Base-by-base conservation (phyloP, 2,797 vertebrate genomes). In the Sphaeramia orbicularis region DNA sequence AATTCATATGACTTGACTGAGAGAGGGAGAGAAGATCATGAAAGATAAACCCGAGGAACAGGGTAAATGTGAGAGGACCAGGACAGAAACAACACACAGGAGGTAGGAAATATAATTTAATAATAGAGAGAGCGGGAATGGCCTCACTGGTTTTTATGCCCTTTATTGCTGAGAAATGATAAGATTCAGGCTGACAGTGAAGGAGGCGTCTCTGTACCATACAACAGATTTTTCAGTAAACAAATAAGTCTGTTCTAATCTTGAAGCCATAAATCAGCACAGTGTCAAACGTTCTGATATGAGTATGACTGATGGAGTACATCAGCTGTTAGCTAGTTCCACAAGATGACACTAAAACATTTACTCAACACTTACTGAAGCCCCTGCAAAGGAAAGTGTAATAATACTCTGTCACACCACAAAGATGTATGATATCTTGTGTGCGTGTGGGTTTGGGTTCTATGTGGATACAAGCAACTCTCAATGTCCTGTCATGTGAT, bases 401-500 rank as follows among this genome's bases (percentile, higher is more conserved):
- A 59, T 38, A 14, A 70, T 15, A 27, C n/a, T 14, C 16, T 35
- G 30, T 30, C 21, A 62, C 32, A 40, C 9, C 44, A n/a, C 49
- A 6, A 41, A 36, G 60, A 52, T 6, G 30, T 66, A 41, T 56
- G 32, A 68, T 54, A 64, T 61, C 68, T n/a, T 45, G 47, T 45
- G 30, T 45, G 40, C 53, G 35, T 53, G 37, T 63, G n/a, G 48
- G 37, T 65, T 41, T 41, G 13, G 6, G 58, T 71, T 81, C 47
- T 62, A 75, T 78, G 68, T 59, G 61, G 35, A 84, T 71, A 78
- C 43, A 47, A 67, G 57, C 13, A 43, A 47, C 44, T 7, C 55
- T 57, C 53, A 61, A 64, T 15, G 1, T 66, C 57, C 15, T 27
- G 56, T 72, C 83, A 80, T 86, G 84, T 85, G 86, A 91, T 69